Conservation (phyloP, 2,888 invertebrate species). For the Labia minor region DNA sequence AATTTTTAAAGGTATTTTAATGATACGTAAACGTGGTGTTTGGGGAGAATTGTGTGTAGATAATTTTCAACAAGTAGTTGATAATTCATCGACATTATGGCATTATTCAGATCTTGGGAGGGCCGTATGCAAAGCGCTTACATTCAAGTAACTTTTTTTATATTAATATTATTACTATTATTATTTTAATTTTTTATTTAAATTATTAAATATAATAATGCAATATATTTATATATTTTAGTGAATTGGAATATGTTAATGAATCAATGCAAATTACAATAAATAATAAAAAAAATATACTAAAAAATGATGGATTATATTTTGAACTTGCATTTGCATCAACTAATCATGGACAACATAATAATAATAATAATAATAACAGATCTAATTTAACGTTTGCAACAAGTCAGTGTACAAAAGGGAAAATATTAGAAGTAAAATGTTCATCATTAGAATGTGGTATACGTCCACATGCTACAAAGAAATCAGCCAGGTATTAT, state of each 20-base stretch:
- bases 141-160: conserved; percentile 47
- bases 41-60: conserved; percentile 70
- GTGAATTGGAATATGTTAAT: conserved; percentile 38
- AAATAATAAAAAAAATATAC: conserved; percentile 27
- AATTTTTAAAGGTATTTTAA: conserved; percentile 47
- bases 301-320: conserved; percentile 27
- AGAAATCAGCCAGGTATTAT: conserved; percentile 58
- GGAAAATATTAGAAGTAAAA: conserved; percentile 53
- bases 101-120: conserved; percentile 58
- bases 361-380: conserved; percentile 43
- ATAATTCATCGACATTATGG: conserved; percentile 47
- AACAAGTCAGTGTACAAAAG: conserved; percentile 48
- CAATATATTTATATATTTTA: conserved; percentile 26
- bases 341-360: not conserved
- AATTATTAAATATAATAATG: not conserved
- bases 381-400: conserved; percentile 56
- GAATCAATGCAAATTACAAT: conserved; percentile 30
- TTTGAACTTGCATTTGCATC: conserved; percentile 17
- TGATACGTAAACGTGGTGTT: conserved; percentile 60
- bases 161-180: too few species aligned
- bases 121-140: conserved; percentile 65
- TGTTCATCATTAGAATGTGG: conserved; percentile 62
- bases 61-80: conserved; percentile 49
- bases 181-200: not conserved
- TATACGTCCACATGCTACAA: conserved; percentile 51